These are phyloP conservation scores for Syncerus caffer DNA, from an alignment of 2,797 vertebrate species.

Conservation along the genomic window DNA sequence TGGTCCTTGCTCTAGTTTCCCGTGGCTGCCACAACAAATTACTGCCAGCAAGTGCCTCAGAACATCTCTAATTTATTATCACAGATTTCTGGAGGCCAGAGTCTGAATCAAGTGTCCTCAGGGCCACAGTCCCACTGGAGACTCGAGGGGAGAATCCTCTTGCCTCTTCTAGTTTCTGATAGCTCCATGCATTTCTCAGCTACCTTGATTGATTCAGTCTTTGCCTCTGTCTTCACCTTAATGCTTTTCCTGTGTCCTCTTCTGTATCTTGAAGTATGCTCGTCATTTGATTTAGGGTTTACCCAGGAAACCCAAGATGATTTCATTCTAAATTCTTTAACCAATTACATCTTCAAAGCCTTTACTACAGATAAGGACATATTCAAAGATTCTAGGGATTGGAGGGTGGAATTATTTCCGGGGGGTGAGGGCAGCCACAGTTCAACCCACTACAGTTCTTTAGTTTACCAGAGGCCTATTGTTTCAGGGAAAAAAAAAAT, in stretches of 20 bases:
- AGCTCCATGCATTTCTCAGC: rapidly evolving
- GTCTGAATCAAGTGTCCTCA: not conserved
- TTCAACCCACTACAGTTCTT: not conserved
- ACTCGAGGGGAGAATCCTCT: not conserved
- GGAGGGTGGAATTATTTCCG: not conserved
- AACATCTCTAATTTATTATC: not conserved
- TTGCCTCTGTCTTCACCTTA: not conserved
- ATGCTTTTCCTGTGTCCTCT: not conserved
- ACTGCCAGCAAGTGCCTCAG: not conserved
- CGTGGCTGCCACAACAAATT: not conserved
- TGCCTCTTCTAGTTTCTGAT: not conserved
- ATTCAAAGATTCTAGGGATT: not conserved
- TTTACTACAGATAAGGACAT: not conserved
- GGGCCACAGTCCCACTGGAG: not conserved
- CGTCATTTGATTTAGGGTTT: not conserved
- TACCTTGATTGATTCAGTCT: not conserved
- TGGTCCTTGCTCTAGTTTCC: not conserved
- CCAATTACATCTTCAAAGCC: not conserved
- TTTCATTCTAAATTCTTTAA: not conserved
- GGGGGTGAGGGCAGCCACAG: not conserved
- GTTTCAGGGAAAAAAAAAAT: not conserved
- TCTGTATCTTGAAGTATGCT: not conserved
- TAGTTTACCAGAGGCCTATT: not conserved
- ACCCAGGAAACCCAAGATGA: not conserved
- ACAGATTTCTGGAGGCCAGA: not conserved